Evolutionary conservation across 2,888 invertebrate genomes (phyloP), one percentile per base, ranked within the genome.

Genomic region (Dichetophora obliterata): DNA sequence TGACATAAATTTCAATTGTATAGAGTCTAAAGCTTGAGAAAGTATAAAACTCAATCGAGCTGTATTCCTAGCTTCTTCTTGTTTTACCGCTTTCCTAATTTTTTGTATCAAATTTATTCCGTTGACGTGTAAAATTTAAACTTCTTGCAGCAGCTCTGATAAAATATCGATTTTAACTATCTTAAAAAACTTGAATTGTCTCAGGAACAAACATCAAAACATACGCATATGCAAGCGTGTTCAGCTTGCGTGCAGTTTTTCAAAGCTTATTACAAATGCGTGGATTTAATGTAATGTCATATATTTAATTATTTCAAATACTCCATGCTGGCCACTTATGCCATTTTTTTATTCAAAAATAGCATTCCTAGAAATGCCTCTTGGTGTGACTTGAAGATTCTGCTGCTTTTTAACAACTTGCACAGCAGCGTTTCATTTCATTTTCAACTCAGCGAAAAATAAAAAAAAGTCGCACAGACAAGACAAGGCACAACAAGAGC

Each of bases 391-490:
- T 19, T 43, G 2, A 43, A 16, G 50, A 11, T 48, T 50, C 50
- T 68, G n/a, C 68, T 24, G 16, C 48, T 24, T 43, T 37, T 50
- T 68, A 50, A 27, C 68, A 68, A 50, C 43, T 24, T 9, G 16
- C 22, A 27, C 48, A 22, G n/a, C 68, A 50, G 68, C 50, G n/a
- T 68, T 68, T 68, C 43, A 48, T 22, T 68, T 68, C 50, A 24
- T 48, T 68, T 43, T 50, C 11, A 8, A 34, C 34, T 63, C 63
- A 63, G 34, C 63, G 16, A n/a, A 52, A 54, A n/a, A 24, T 19
- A 68, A n/a, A 52, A 54, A n/a, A 24, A 11, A 68, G 48, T 48
- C 37, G 24, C 68, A 54, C n/a, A 9, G 54, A 8, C 50, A 70
- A 24, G 19, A 70, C 31, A 48, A 4, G 31, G 16, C 9, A 48